Evolutionary conservation across 2,113 vertebrate species (phyloP).

Genomic region (Vulpes lagopus): DNA sequence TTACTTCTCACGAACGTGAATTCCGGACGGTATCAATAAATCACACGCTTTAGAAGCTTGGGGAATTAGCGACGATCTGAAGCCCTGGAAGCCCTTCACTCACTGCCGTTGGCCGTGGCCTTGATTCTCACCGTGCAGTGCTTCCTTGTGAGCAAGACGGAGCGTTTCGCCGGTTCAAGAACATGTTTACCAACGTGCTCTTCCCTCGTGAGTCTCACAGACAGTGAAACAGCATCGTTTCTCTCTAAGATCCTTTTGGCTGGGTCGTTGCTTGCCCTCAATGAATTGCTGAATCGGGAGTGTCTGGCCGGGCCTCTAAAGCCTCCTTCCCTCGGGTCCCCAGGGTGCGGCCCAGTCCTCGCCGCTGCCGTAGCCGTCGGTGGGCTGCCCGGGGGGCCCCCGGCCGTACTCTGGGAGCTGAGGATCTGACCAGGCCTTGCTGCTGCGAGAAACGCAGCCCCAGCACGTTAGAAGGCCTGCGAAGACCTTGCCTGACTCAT

Average conservation of each 20-base stretch:
- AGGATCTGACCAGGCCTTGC: not conserved
- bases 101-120: slow-evolving; percentile 4
- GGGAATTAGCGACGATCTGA: slow-evolving; percentile 52
- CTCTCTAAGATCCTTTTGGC: not conserved
- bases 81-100: slow-evolving; percentile 28
- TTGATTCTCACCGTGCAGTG: slow-evolving; percentile 43
- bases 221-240: slow-evolving; percentile 16
- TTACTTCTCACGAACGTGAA: slow-evolving; percentile 35
- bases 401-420: not conserved
- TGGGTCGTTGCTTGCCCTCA: not conserved
- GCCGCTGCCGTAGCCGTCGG: not conserved
- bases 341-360: not conserved
- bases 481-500: not conserved
- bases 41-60: slow-evolving; percentile 6
- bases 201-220: not conserved
- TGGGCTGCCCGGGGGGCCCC: not conserved
- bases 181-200: not conserved
- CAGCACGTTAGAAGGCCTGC: not conserved
- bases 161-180: slow-evolving; percentile 24
- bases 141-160: slow-evolving; percentile 40
- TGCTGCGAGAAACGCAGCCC: not conserved
- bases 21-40: slow-evolving; percentile 44
- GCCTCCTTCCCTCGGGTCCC: not conserved
- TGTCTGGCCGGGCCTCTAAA: not conserved
- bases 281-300: slow-evolving; percentile 50